A percentile compares a stretch with the other conserved stretches of the same genome.
Evolutionary conservation across 2,113 vertebrate genomes (phyloP).

Genomic region (Odocoileus hemionus): DNA sequence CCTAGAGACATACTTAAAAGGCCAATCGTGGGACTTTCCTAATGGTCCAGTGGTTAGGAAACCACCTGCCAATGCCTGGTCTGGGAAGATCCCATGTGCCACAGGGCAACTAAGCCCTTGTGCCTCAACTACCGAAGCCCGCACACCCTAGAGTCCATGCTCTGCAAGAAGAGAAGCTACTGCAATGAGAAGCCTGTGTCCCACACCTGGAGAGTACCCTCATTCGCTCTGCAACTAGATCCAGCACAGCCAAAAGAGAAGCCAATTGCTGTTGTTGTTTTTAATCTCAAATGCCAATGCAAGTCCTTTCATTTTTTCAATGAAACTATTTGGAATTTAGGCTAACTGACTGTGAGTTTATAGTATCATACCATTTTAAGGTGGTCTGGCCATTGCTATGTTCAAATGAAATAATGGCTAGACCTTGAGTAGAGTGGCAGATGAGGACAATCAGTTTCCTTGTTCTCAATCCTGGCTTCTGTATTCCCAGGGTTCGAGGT

Average conservation of each 20-base stretch:
- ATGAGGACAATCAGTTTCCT: neutral
- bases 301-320: neutral
- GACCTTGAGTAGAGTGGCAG: neutral
- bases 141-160: neutral
- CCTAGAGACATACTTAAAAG: neutral
- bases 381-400: neutral
- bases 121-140: neutral
- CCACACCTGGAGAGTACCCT: neutral
- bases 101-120: neutral
- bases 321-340: neutral
- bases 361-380: neutral
- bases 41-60: neutral
- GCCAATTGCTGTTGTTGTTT: neutral
- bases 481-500: neutral
- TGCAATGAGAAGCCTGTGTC: neutral
- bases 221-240: rapidly evolving
- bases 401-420: neutral
- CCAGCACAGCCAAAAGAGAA: neutral
- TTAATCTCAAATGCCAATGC: neutral
- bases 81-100: neutral
- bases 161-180: neutral
- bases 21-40: neutral
- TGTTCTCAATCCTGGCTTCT: neutral
- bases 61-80: neutral
- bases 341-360: neutral